Base-by-base conservation (phyloP, 2,888 invertebrate genomes). In the Pristionchus japonicus region DNA sequence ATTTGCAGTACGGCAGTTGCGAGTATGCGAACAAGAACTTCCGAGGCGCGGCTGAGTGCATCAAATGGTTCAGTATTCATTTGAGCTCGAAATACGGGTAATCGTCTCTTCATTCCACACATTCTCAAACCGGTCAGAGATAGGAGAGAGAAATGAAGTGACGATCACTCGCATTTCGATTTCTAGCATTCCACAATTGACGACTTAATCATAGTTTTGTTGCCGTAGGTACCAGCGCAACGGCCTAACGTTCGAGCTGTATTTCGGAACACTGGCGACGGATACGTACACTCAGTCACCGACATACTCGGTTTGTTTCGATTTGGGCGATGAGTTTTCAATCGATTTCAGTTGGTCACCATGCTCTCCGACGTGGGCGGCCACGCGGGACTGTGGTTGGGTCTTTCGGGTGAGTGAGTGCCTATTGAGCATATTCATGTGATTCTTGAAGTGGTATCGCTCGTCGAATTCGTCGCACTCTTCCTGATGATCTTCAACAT, bases 21-120 rank as follows among this genome's bases (percentile, higher is more conserved):
- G 77, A 77, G 43, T 77, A 77, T n/a, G 77, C 77, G 37, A 77
- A 77, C 77, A 77, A 27, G 37, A 77, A 77, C 40, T 77, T 77
- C 77, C 13, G 40, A 43, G 34, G 34, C 1, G 77, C 77, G 1
- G 43, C 37, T 9, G 40, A 34, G 0, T 77, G 77, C 40, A 77
- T 77, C 27, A 37, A 77, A 40, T 77, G 77, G 77, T 77, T 17
- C 34, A n/a, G 31, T 34, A n/a, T 9, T 17, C 7, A 34, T 70
- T 17, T n/a, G n/a, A n/a, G n/a, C n/a, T n/a, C n/a, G n/a, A n/a
- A n/a, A n/a, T n/a, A n/a, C n/a, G n/a, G n/a, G n/a, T n/a, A n/a
- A n/a, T n/a, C n/a, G n/a, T n/a, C n/a, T n/a, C n/a, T n/a, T n/a
- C n/a, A n/a, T n/a, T n/a, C n/a, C n/a, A n/a, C n/a, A n/a, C n/a